Conservation (phyloP, 1,140 invertebrate genomes). For the Diprion similis region DNA sequence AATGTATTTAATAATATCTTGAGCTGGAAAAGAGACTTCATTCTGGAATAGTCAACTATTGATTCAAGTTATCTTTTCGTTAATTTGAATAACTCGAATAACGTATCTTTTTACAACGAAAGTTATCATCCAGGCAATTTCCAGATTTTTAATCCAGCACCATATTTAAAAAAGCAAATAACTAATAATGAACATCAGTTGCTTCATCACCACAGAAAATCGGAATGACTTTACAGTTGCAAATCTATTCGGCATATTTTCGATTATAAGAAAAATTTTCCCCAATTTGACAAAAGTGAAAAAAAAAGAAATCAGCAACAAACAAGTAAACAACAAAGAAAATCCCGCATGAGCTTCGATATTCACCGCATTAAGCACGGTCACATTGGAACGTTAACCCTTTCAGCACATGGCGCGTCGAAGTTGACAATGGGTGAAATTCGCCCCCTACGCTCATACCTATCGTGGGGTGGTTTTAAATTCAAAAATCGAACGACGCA, state of each 20-base stretch:
- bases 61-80: too few relatives aligned
- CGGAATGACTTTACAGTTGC: background rate
- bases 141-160: too few relatives aligned
- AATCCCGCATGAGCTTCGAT: background rate
- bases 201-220: background rate
- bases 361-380: background rate
- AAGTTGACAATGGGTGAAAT: constrained; percentile 9
- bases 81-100: too few relatives aligned
- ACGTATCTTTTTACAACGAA: too few relatives aligned
- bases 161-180: too few relatives aligned
- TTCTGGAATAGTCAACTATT: too few relatives aligned
- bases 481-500: constrained; percentile 58
- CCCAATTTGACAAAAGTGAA: too few relatives aligned
- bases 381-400: constrained; percentile 34
- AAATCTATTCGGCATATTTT: background rate
- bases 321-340: background rate
- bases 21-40: too few relatives aligned
- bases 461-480: constrained; percentile 52
- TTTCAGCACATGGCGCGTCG: constrained; percentile 24
- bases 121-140: too few relatives aligned
- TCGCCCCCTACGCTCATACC: background rate
- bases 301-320: too few relatives aligned
- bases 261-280: background rate
- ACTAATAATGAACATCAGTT: too few relatives aligned
- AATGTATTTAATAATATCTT: too few relatives aligned